These are phyloP conservation scores for Drosophila eohydei DNA, from an alignment of 2,888 invertebrate genomes.

Conservation along the genomic window DNA sequence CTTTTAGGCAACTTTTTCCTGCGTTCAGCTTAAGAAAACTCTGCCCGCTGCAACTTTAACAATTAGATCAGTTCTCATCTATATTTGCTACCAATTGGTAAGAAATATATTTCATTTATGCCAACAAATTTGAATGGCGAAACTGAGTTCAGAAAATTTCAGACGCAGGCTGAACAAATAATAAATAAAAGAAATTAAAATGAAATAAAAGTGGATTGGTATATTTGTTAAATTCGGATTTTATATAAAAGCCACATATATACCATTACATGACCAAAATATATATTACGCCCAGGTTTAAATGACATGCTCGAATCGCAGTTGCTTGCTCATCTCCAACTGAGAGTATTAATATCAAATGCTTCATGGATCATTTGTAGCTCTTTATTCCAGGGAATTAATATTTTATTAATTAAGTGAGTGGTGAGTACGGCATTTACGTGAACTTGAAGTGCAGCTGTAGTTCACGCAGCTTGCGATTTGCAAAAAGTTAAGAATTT, in stretches of 20 bases:
- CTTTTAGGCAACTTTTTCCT: conserved; percentile 12
- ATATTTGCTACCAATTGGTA: not conserved
- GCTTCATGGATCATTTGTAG: no score
- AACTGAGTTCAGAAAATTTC: not conserved
- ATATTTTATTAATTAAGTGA: not conserved
- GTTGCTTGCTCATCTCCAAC: no score
- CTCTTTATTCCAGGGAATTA: no score
- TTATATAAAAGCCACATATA: not conserved
- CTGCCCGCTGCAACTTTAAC: not conserved
- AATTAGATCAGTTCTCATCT: not conserved
- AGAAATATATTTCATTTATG: not conserved
- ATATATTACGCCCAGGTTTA: no score
- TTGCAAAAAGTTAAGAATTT: not conserved
- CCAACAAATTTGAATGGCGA: not conserved
- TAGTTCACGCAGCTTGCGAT: not conserved
- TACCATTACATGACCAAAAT: not conserved
- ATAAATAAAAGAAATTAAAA: not conserved
- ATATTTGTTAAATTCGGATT: not conserved
- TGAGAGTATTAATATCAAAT: no score
- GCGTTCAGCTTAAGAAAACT: conserved; percentile 6
- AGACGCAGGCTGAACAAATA: not conserved
- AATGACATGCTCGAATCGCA: no score
- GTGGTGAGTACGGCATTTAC: no score
- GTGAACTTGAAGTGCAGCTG: not conserved
- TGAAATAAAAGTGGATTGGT: no score